Evolutionary conservation across 2,797 vertebrate species (phyloP).

Genomic region (Diplodus sargus): DNA sequence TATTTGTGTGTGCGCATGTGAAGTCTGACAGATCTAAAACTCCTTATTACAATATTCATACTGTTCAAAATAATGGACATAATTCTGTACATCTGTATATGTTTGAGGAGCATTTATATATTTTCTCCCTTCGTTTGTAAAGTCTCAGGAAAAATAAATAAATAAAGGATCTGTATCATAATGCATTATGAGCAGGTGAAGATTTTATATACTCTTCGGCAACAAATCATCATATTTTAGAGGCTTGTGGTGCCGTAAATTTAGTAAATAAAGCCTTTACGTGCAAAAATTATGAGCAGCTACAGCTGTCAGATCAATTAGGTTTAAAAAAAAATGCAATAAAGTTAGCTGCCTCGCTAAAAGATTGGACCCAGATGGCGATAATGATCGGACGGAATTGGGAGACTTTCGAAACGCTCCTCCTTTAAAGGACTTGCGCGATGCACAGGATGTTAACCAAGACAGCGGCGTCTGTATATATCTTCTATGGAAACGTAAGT

Average conservation of each 20-base stretch:
- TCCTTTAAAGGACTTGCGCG: background rate
- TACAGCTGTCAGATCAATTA: slow-evolving; percentile 1
- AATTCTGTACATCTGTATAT: slow-evolving; percentile 19
- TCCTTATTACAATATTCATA: slow-evolving; percentile 22
- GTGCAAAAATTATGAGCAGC: background rate
- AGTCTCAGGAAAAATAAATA: too few relatives aligned
- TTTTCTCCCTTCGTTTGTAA: background rate
- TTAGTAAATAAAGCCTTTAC: background rate
- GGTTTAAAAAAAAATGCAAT: background rate
- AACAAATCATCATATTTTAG: background rate
- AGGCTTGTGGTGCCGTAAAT: background rate
- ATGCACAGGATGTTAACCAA: background rate
- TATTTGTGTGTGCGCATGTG: background rate
- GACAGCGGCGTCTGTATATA: background rate
- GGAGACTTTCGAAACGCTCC: background rate
- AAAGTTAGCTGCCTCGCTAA: background rate
- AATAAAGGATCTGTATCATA: too few relatives aligned
- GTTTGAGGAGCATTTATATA: background rate
- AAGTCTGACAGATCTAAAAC: slow-evolving; percentile 2
- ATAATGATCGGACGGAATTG: background rate
- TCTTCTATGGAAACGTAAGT: background rate
- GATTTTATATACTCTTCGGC: background rate
- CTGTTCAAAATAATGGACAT: slow-evolving; percentile 18
- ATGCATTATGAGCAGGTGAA: background rate
- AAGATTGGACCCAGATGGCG: background rate